Base-by-base conservation (phyloP, 2,113 vertebrate genomes). In the Synodontis membranacea region DNA sequence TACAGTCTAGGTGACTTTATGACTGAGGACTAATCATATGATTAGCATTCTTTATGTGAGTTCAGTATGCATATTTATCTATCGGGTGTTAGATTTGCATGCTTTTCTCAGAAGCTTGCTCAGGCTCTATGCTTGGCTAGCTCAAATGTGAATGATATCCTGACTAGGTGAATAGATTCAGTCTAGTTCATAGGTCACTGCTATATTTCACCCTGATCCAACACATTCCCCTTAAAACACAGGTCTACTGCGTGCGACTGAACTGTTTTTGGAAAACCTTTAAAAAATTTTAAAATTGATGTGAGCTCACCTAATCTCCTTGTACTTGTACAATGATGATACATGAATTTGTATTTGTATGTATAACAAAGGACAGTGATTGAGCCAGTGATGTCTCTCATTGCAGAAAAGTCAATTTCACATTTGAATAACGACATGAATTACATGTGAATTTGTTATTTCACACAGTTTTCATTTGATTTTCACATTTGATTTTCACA, bases 111-210 rank as follows among this genome's bases (percentile, higher is more conserved):
- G 84, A 86, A 80, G n/a, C 42, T 25, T 34, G 60, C 42, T 80
- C 76, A 92, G 91, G 92, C 88, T 93, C 89, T 93, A 74, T 91
- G 93, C 92, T 87, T 90, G 92, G 90, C 88, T 93, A 84, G 52
- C 84, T 90, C 52, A 66, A 83, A 68, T 75, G 31, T 52, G 2
- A 84, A 93, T 89, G 91, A 93, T 88, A 92, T 94, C 92, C 94
- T 94, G 93, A 93, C 91, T 93, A 79, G 83, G 66, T 10, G 15
- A 90, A 88, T 88, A 84, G 46, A 46, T 11, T 86, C 80, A 68
- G 28, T 79, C 89, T 83, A 85, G 52, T 66, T n/a, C 48, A n/a
- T 75, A 28, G 42, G 42, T 75, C 42, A 48, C 25, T n/a, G 19
- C 44, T 78, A 14, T 31, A 48, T 42, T 72, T 84, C 34, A 58